Percentiles rank a stretch among this genome's conserved stretches.
Evolutionary conservation across 2,888 invertebrate species (phyloP).

Genomic region (Drosophila testacea): DNA sequence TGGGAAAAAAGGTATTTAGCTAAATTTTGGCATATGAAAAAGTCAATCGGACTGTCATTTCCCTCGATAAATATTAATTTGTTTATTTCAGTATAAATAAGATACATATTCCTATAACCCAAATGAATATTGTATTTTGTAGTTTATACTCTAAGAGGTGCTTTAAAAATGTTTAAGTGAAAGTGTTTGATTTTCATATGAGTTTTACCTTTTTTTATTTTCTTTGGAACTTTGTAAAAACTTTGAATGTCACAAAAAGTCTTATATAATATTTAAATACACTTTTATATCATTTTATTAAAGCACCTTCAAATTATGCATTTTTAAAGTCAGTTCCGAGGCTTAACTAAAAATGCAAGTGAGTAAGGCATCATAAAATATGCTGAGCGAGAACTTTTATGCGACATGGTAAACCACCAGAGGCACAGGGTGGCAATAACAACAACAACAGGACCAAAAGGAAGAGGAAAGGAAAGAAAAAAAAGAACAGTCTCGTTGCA

Average conservation of each 20-base stretch:
- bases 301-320: slow-evolving; percentile 8
- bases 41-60: neutral
- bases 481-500: neutral
- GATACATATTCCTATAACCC: too few relatives aligned
- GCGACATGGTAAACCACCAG: slow-evolving; percentile 21
- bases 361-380: slow-evolving; percentile 50
- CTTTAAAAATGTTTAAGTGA: too few relatives aligned
- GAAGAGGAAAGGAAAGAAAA: neutral
- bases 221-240: neutral
- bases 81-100: neutral
- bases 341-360: slow-evolving; percentile 35
- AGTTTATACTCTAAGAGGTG: too few relatives aligned
- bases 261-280: neutral
- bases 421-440: neutral
- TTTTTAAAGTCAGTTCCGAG: slow-evolving; percentile 5
- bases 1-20: neutral
- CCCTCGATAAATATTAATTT: neutral
- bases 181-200: too few relatives aligned
- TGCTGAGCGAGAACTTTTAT: slow-evolving; percentile 46
- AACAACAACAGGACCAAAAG: neutral
- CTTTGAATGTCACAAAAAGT: neutral
- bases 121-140: too few relatives aligned
- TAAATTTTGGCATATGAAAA: neutral
- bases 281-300: slow-evolving; percentile 8
- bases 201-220: too few relatives aligned